Base-by-base conservation (phyloP, 2,797 vertebrate species). In the Telmatherina bonti region DNA sequence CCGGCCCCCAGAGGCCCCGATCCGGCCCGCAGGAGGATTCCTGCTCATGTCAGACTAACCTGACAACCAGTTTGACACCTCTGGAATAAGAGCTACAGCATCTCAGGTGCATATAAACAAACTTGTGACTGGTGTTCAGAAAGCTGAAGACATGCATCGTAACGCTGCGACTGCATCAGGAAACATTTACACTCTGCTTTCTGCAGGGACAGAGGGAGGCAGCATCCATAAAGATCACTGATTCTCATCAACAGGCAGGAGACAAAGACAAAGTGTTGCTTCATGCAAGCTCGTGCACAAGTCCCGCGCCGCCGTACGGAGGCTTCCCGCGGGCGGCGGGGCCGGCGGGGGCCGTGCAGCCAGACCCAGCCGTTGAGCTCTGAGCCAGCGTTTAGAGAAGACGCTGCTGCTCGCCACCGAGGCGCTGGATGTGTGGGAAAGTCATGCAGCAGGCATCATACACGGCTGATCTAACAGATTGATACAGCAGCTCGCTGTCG, bases 371-470 rank as follows among this genome's bases (percentile, higher is more conserved):
- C 70, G 64, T 73, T 84, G 72, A 67, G 69, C 69, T 45, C 51
- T 7, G 56, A n/a, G 70, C 66, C 68, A 54, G 76, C n/a, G 62
- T 55, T 82, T 43, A 3, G 10, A 11, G 62, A 49, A n/a, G n/a
- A n/a, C n/a, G n/a, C n/a, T n/a, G n/a, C n/a, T n/a, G n/a, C n/a
- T n/a, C n/a, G n/a, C n/a, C n/a, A n/a, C n/a, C n/a, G n/a, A n/a
- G n/a, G n/a, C n/a, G n/a, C n/a, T n/a, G n/a, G n/a, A n/a, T 13
- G 22, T 55, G 67, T 64, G 56, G 62, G 26, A 70, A 90, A 90
- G 78, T 91, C 95, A 94, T 94, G 94, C 90, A 94, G 87, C 86
- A 93, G 91, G 93, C 74, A 84, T 92, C 89, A 91, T 88, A 89
- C 86, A 62, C n/a, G 47, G 47, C 27, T 58, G 31, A 72, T 67